Percentiles rank a stretch among this genome's conserved stretches.
Evolutionary conservation across 2,113 vertebrate genomes (phyloP).

Genomic region (Myodes glareolus): DNA sequence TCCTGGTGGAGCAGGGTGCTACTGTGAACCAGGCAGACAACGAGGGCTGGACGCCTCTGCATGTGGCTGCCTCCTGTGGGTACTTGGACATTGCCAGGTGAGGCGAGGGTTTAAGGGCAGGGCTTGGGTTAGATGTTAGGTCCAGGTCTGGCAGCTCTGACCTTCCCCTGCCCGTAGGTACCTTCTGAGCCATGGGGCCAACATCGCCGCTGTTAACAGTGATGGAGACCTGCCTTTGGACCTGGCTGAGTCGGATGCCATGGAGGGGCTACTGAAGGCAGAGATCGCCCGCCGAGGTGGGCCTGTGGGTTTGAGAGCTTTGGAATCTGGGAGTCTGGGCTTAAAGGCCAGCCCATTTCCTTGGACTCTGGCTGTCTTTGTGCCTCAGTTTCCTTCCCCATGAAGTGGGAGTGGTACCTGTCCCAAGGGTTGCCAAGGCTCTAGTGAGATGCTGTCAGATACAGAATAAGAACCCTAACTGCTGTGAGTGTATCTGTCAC

Average conservation of each 20-base stretch:
- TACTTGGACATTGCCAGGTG: conserved; percentile 93
- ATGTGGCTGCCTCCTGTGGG: conserved; percentile 93
- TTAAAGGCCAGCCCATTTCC: rapidly evolving
- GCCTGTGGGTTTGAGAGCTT: background rate
- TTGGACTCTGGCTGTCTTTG: background rate
- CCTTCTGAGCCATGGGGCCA: conserved; percentile 89
- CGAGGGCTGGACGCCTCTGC: conserved; percentile 95
- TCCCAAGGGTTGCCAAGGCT: background rate
- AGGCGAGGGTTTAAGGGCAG: conserved; percentile 77
- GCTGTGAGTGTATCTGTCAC: background rate
- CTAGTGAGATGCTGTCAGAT: background rate
- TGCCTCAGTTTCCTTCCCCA: background rate
- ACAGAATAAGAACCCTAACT: background rate
- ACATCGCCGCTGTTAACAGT: conserved; percentile 92
- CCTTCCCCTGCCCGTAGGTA: conserved; percentile 84
- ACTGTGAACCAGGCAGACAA: conserved; percentile 93
- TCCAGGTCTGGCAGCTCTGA: background rate
- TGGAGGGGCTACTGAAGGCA: conserved; percentile 90
- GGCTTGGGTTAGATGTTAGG: rapidly evolving
- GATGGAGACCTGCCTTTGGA: conserved; percentile 94
- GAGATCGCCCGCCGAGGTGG: conserved; percentile 89
- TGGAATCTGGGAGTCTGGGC: background rate
- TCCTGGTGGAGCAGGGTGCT: conserved; percentile 90
- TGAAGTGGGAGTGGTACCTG: rapidly evolving
- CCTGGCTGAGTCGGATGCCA: conserved; percentile 92